Percentiles rank a stretch among this genome's conserved stretches.
These are phyloP conservation scores for Calephelis perditalis DNA, from an alignment of 2,888 invertebrate genomes.

Conservation along the genomic window DNA sequence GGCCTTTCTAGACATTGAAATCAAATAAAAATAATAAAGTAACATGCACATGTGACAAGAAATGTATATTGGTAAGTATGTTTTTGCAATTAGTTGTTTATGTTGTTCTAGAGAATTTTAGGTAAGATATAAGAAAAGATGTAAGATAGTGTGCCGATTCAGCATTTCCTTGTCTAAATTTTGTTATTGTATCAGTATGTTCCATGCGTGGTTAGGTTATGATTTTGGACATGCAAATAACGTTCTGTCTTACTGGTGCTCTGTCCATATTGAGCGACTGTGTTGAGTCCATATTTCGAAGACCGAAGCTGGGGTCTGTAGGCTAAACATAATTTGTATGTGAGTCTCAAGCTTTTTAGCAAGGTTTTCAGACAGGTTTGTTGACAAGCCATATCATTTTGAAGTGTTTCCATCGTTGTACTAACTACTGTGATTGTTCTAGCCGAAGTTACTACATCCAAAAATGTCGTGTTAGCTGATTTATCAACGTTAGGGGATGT, in stretches of 20 bases:
- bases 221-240: conserved; percentile 48
- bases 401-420: not conserved
- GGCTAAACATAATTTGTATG: conserved; percentile 42
- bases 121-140: not conserved
- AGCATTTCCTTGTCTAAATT: not conserved
- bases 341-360: not conserved
- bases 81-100: not conserved
- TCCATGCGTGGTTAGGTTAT: conserved; percentile 9
- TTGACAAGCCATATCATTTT: not conserved
- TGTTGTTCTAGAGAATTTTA: not conserved
- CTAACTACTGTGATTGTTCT: not conserved
- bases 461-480: not conserved
- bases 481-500: not conserved
- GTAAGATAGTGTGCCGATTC: conserved; percentile 1
- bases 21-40: conserved; percentile 55
- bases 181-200: no score
- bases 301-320: conserved; percentile 65
- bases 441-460: not conserved
- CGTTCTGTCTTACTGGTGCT: conserved; percentile 63
- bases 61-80: conserved; percentile 2
- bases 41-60: conserved; percentile 46
- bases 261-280: conserved; percentile 63
- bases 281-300: conserved; percentile 63
- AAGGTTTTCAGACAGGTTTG: conserved; percentile 1
- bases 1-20: conserved; percentile 71